These are phyloP conservation scores for Cydia pomonella DNA, from an alignment of 1,140 invertebrate genomes.

Conservation along the genomic window DNA sequence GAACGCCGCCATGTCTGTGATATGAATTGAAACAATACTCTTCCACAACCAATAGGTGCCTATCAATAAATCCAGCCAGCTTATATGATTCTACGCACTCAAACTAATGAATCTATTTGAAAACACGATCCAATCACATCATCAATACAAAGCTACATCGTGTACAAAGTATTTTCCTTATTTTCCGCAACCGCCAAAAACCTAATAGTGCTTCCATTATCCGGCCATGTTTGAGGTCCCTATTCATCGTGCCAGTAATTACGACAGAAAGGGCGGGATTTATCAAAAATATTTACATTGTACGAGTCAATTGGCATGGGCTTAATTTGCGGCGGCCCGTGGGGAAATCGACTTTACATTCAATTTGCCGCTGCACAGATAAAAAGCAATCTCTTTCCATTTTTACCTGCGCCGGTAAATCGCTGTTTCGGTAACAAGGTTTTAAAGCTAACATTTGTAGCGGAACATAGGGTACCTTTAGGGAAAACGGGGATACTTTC, in stretches of 20 bases:
- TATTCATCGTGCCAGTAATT: constrained; percentile 25
- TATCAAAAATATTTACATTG: constrained; percentile 75
- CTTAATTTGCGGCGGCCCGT: constrained; percentile 73
- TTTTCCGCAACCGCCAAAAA: constrained; percentile 16
- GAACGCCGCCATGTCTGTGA: too few species aligned
- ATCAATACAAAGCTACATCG: background rate
- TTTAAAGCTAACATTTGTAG: constrained; percentile 10
- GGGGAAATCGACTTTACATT: constrained; percentile 78
- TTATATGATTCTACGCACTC: background rate
- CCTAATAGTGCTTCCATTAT: background rate
- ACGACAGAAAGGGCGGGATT: constrained; percentile 60
- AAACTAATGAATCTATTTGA: background rate
- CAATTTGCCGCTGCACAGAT: constrained; percentile 72
- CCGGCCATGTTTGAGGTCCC: constrained; percentile 9
- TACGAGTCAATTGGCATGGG: constrained; percentile 72
- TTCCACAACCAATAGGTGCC: too few species aligned
- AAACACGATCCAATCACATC: constrained; percentile 5
- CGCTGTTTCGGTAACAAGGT: constrained; percentile 22
- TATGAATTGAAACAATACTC: too few species aligned
- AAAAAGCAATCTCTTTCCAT: constrained; percentile 75
- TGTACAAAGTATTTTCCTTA: constrained; percentile 15
- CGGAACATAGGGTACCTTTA: background rate
- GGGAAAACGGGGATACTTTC: background rate
- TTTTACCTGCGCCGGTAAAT: constrained; percentile 63
- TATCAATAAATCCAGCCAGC: too few species aligned